Evolutionary conservation across 2,113 vertebrate species (phyloP).

Genomic region (Castor canadensis): DNA sequence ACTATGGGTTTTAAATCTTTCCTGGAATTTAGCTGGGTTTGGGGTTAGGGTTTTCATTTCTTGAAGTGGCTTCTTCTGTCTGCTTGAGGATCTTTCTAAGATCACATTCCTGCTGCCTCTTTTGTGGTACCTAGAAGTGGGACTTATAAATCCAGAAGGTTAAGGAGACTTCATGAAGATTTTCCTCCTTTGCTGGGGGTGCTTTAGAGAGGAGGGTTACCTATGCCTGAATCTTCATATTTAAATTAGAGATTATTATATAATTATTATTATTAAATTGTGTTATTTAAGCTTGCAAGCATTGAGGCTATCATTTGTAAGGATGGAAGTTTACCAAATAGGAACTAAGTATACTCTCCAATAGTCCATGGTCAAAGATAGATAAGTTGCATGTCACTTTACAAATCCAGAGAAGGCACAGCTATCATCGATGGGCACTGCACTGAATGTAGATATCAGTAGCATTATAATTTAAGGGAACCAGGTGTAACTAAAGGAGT

Average conservation of each 20-base stretch:
- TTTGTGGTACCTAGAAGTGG: background rate
- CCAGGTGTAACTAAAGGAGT: background rate
- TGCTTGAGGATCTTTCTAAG: background rate
- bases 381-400: background rate
- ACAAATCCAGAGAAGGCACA: background rate
- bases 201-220: fast-evolving
- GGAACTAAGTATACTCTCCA: background rate
- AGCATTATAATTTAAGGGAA: background rate
- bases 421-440: fast-evolving
- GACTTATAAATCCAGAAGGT: background rate
- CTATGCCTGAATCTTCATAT: background rate
- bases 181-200: background rate
- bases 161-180: background rate
- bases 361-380: background rate
- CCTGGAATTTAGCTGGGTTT: fast-evolving
- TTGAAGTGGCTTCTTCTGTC: background rate
- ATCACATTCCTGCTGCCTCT: background rate
- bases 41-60: background rate
- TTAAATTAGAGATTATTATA: background rate
- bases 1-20: background rate
- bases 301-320: background rate
- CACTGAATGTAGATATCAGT: fast-evolving
- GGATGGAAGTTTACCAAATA: background rate
- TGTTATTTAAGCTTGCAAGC: background rate
- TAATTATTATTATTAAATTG: too few species aligned